phyloP scores from a whole-genome alignment of 2,797 vertebrate species.

The Nannoperca obscura region DNA sequence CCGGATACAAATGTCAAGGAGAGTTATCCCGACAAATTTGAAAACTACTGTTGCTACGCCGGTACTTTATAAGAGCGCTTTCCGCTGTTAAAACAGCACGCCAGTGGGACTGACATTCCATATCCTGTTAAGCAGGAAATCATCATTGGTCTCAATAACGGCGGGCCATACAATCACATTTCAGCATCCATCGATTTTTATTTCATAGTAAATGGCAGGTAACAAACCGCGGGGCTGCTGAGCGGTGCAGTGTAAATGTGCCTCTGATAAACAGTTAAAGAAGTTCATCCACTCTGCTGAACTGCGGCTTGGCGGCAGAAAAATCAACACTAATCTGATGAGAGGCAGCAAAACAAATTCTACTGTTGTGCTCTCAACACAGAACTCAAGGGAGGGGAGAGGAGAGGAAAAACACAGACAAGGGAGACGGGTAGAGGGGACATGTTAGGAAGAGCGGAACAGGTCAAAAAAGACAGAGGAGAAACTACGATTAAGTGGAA shows the following conservation, averaged over 20 bases:
- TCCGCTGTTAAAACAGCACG: constrained; percentile 27
- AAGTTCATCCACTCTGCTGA: constrained; percentile 88
- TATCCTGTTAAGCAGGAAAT: constrained; percentile 76
- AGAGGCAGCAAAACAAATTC: constrained; percentile 92
- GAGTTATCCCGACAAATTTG: constrained; percentile 34
- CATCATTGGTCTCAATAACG: constrained; percentile 78
- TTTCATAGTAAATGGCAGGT: constrained; percentile 88
- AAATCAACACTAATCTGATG: constrained; percentile 96
- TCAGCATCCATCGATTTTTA: constrained; percentile 85
- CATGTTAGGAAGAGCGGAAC: neutral
- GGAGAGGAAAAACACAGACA: constrained; percentile 24
- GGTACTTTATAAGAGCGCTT: constrained; percentile 17
- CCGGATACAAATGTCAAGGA: constrained; percentile 39
- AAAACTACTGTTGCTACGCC: constrained; percentile 21
- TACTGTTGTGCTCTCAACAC: constrained; percentile 80
- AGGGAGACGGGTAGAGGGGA: constrained; percentile 3
- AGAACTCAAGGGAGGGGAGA: constrained; percentile 62
- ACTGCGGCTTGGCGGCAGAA: constrained; percentile 84
- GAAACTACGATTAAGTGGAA: neutral
- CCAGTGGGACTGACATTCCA: constrained; percentile 73
- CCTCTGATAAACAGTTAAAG: constrained; percentile 89
- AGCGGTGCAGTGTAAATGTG: constrained; percentile 79
- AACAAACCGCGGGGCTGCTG: constrained; percentile 80
- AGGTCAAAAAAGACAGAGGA: constrained; percentile 27
- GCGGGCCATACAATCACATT: constrained; percentile 78